These are phyloP conservation scores for Lomographa bimaculata DNA, from an alignment of 2,888 invertebrate species.

Conservation along the genomic window DNA sequence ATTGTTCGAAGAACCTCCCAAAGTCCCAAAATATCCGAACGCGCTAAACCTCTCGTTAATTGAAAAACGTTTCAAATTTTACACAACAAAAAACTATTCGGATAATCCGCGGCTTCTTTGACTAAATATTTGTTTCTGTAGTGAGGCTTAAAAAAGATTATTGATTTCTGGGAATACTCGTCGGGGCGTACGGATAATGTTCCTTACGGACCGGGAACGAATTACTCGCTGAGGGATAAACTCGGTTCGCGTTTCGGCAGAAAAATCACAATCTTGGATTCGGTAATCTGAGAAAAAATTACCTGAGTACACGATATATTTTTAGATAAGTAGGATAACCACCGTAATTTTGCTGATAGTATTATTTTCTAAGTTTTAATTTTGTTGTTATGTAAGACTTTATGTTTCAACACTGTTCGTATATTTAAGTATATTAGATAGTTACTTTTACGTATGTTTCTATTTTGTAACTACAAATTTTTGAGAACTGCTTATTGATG, in stretches of 20 bases:
- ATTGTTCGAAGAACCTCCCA: conserved; percentile 56
- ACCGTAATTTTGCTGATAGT: background rate
- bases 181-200: conserved; percentile 71
- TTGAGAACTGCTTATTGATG: too few species aligned
- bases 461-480: too few species aligned
- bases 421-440: too few species aligned
- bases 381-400: too few species aligned
- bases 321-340: conserved; percentile 26
- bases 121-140: conserved; percentile 75
- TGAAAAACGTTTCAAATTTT: conserved; percentile 74
- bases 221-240: conserved; percentile 79
- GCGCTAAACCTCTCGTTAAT: conserved; percentile 73
- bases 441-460: too few species aligned
- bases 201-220: conserved; percentile 69
- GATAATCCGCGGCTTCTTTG: conserved; percentile 80
- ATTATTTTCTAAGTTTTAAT: too few species aligned
- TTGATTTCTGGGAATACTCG: conserved; percentile 76
- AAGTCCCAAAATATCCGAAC: conserved; percentile 59
- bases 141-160: conserved; percentile 76
- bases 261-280: conserved; percentile 60
- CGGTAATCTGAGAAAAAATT: conserved; percentile 60
- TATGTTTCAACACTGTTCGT: too few species aligned
- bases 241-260: conserved; percentile 70
- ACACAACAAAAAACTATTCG: conserved; percentile 63
- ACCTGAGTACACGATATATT: conserved; percentile 46